Conservation (phyloP, 2,888 invertebrate genomes). For the Eupithecia insigniata region DNA sequence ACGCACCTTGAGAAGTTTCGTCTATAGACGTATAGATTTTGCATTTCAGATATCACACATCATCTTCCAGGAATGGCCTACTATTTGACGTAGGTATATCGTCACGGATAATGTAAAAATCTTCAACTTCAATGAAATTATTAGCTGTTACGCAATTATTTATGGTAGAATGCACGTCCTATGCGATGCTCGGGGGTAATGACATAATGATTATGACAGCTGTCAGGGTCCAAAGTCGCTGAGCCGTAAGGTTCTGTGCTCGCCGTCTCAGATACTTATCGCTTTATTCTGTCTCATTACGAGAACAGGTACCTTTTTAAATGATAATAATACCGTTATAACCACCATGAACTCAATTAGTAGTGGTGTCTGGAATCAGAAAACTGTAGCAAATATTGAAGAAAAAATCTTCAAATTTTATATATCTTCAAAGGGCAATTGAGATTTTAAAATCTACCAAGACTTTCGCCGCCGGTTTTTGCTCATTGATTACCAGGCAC, state of each 20-base stretch:
- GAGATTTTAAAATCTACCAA: no score
- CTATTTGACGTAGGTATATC: neutral
- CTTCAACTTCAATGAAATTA: slow-evolving; percentile 1
- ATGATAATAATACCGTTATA: neutral
- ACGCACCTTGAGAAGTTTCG: neutral
- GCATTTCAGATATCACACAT: neutral
- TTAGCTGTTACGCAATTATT: slow-evolving; percentile 11
- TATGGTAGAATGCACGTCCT: slow-evolving; percentile 14
- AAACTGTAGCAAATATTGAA: neutral
- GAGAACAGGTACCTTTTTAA: neutral
- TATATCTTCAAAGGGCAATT: no score
- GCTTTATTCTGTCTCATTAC: slow-evolving; percentile 7
- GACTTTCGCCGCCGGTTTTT: neutral
- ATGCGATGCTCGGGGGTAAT: slow-evolving; percentile 11
- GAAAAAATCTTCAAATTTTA: neutral
- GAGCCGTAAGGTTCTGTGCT: slow-evolving; percentile 6
- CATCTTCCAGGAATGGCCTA: neutral
- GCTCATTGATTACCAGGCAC: no score
- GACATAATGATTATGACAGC: slow-evolving; percentile 19
- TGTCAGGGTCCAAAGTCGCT: slow-evolving; percentile 6
- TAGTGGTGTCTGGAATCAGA: neutral
- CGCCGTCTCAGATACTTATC: slow-evolving; percentile 8
- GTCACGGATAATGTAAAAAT: slow-evolving; percentile 11
- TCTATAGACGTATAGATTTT: neutral
- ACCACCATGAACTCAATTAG: neutral